Evolutionary conservation across 2,113 vertebrate genomes (phyloP), one percentile per base, ranked within the genome.

Genomic region (Megaceryle maxima): DNA sequence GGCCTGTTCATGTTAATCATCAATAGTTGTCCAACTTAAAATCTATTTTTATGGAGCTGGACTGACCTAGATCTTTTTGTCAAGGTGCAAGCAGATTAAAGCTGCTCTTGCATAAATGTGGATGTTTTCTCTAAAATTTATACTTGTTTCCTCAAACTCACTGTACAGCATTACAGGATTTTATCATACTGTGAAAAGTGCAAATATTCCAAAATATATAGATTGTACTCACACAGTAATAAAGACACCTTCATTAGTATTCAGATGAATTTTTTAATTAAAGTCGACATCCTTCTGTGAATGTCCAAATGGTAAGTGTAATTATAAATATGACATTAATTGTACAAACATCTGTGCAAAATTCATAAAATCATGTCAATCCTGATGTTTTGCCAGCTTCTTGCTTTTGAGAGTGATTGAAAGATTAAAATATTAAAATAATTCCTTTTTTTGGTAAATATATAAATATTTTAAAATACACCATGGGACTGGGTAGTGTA

Each of bases 301-400:
- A 75, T 78, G 87, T 87, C 82, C 87, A 91, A 94, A 91, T 84
- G 41, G 89, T 95, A 94, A 82, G 35, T 75, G 33, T 51, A 94
- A 29, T 93, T 91, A 79, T 60, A 87, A 94, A 84, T 51, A 87
- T 68, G 82, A 29, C 39, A 89, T 94, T 94, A 91, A 91, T 93
- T 96, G 91, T 75, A 91, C 64, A 56, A 93, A 93, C 81, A 94
- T 89, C 90, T 94, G 84, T 89, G 51, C 28, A 82, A 75, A 89
- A 91, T 64, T n/a, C 24, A 64, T 89, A 84, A 78, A 83, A 82
- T 89, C n/a, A 48, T 72, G 25, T 17, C 51, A 70, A 24, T 68
- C 56, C 31, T 29, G 28, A 89, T 50, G 35, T 78, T 91, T 82
- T 84, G 37, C 69, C 74, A 89, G 17, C 9, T 87, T 87, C 56